These are phyloP conservation scores for Itoplectis maculator DNA, from an alignment of 2,888 invertebrate species.

Conservation along the genomic window DNA sequence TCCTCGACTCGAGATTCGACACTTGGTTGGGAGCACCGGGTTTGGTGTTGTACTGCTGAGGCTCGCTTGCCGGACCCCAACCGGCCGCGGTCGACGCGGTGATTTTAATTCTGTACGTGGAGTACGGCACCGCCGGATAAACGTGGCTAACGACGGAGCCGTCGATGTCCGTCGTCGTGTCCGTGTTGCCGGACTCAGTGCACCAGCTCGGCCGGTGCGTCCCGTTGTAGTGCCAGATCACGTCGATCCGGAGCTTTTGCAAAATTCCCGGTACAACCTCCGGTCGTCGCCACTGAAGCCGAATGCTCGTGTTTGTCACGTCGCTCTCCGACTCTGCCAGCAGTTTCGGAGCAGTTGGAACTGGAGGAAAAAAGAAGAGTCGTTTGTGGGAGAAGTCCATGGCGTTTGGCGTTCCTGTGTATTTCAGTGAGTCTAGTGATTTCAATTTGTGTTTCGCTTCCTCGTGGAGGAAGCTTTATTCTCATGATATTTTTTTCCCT, in stretches of 20 bases:
- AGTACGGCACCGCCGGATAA: slow-evolving; percentile 69
- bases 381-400: too few relatives aligned
- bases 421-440: too few relatives aligned
- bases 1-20: slow-evolving; percentile 70
- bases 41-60: slow-evolving; percentile 67
- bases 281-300: slow-evolving; percentile 76
- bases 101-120: slow-evolving; percentile 75
- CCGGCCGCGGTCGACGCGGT: slow-evolving; percentile 77
- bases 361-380: slow-evolving; percentile 65
- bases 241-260: slow-evolving; percentile 71
- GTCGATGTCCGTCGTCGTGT: slow-evolving; percentile 61
- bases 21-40: slow-evolving; percentile 75
- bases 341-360: slow-evolving; percentile 71
- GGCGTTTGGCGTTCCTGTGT: too few relatives aligned
- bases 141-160: slow-evolving; percentile 47
- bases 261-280: slow-evolving; percentile 75
- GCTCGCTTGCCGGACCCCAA: slow-evolving; percentile 73
- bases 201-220: slow-evolving; percentile 75
- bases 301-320: slow-evolving; percentile 70
- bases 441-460: too few relatives aligned
- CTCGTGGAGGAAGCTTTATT: too few relatives aligned
- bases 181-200: slow-evolving; percentile 4
- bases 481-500: too few relatives aligned
- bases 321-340: not conserved
- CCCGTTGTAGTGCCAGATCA: slow-evolving; percentile 72